phyloP scores from a whole-genome alignment of 2,888 invertebrate species.

The Polyploca ridens region DNA sequence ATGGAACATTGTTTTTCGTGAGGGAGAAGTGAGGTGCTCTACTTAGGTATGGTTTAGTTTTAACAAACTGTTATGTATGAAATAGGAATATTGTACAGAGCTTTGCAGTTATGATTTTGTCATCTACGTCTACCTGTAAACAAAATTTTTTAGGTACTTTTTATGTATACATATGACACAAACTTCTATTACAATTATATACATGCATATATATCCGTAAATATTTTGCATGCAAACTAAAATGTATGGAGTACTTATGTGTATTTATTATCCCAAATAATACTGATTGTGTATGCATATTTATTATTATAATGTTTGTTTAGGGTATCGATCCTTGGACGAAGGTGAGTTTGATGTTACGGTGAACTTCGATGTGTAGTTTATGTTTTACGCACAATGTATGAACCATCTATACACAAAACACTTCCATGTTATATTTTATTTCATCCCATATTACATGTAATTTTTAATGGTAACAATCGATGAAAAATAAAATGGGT shows the following conservation, averaged over 20 bases:
- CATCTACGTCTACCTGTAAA: too few species aligned
- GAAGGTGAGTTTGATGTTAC: slow-evolving; percentile 70
- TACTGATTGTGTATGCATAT: slow-evolving; percentile 9
- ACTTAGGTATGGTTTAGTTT: not conserved
- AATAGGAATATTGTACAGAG: too few species aligned
- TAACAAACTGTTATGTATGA: too few species aligned
- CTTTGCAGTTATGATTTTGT: too few species aligned
- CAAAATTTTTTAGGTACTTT: too few species aligned
- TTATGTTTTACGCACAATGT: slow-evolving; percentile 17
- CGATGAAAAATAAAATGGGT: too few species aligned
- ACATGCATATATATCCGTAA: too few species aligned
- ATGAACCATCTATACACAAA: slow-evolving; percentile 20
- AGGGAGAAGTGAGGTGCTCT: not conserved
- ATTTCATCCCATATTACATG: not conserved
- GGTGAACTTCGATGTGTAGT: slow-evolving; percentile 43
- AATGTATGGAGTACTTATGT: slow-evolving; percentile 13
- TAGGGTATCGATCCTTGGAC: slow-evolving; percentile 72
- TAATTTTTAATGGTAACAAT: not conserved
- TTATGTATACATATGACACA: too few species aligned
- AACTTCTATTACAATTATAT: too few species aligned
- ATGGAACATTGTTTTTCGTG: not conserved
- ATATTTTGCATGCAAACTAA: slow-evolving; percentile 15
- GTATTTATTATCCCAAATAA: not conserved
- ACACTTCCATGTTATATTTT: not conserved
- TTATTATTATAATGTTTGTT: slow-evolving; percentile 48